Percentiles rank a stretch among this genome's conserved stretches.
These are phyloP conservation scores for Sebastes kiyomatsui DNA, from an alignment of 2,797 vertebrate genomes.

Conservation along the genomic window DNA sequence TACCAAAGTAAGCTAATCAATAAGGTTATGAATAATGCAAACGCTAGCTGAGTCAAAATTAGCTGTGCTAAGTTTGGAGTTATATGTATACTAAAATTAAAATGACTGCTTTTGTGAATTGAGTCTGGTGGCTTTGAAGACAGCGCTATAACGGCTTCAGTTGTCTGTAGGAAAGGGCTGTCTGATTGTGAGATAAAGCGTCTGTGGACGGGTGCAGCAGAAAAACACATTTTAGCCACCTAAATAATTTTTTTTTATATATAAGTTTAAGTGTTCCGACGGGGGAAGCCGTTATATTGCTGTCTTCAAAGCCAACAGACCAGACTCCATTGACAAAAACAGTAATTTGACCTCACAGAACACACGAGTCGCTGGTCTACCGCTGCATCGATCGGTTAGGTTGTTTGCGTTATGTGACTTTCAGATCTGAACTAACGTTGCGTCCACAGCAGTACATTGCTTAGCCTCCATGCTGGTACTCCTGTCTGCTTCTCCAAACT, in stretches of 20 bases:
- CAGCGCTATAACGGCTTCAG: neutral
- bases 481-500: no score
- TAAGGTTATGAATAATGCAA: no score
- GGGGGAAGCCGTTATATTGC: neutral
- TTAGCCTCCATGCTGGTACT: neutral
- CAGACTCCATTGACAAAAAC: neutral
- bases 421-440: neutral
- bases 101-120: neutral
- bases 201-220: neutral
- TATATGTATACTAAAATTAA: no score
- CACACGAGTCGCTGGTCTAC: neutral
- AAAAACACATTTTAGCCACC: neutral
- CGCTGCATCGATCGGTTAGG: neutral
- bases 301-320: neutral
- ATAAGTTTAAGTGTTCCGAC: neutral
- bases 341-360: neutral
- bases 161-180: neutral
- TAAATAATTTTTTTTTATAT: neutral
- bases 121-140: neutral
- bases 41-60: neutral
- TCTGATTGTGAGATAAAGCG: neutral
- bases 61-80: neutral
- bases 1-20: neutral
- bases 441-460: neutral
- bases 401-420: neutral